phyloP scores from a whole-genome alignment of 2,888 invertebrate genomes.

The Mythimna vitellina region DNA sequence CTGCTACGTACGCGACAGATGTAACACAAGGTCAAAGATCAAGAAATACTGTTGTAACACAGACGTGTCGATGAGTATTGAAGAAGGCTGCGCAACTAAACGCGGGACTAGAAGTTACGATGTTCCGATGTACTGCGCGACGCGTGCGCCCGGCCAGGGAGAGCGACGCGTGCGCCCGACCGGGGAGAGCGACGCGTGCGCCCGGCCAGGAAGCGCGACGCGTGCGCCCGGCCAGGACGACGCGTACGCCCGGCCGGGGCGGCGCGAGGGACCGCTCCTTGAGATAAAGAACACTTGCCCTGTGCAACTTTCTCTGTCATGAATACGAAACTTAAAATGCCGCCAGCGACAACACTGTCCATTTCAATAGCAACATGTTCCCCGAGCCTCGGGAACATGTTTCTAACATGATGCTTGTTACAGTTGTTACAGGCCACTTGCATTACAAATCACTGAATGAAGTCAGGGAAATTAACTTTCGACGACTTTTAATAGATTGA shows the following conservation, averaged over 20 bases:
- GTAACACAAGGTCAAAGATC: slow-evolving; percentile 53
- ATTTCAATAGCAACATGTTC: neutral
- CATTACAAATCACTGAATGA: neutral
- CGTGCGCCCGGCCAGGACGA: no score
- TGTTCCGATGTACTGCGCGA: slow-evolving; percentile 27
- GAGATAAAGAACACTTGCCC: neutral
- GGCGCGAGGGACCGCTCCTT: neutral
- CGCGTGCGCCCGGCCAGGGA: no score
- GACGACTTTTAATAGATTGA: neutral
- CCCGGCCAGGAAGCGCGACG: neutral
- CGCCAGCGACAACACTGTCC: neutral
- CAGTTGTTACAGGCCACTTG: no score
- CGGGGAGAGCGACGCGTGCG: neutral
- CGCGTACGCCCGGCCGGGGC: no score
- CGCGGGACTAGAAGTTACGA: slow-evolving; percentile 80
- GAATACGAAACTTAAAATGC: no score
- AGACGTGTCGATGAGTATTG: slow-evolving; percentile 76
- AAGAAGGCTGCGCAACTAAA: slow-evolving; percentile 71
- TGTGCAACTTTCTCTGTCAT: neutral
- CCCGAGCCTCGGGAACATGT: neutral
- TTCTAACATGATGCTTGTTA: neutral
- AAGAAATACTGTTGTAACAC: slow-evolving; percentile 62
- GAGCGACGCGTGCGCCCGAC: neutral
- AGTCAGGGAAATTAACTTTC: neutral
- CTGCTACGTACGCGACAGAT: slow-evolving; percentile 25